Percentiles rank a stretch among this genome's conserved stretches.
These are phyloP conservation scores for Paragorgia papillata DNA, from an alignment of 92 coral and sea anemone species.

Conservation along the genomic window DNA sequence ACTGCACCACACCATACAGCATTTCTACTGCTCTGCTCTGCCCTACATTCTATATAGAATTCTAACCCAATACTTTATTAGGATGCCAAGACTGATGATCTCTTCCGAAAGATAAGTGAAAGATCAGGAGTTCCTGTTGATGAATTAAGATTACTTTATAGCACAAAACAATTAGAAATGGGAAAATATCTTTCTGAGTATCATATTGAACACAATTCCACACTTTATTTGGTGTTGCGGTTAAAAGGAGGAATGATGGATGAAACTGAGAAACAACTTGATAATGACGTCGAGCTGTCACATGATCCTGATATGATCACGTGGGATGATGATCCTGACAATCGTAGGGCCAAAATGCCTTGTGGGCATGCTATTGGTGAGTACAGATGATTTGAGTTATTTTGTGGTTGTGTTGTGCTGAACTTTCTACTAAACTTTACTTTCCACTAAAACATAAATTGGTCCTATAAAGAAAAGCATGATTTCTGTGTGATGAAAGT, in stretches of 20 bases:
- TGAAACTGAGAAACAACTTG: slow-evolving; percentile 60
- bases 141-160: slow-evolving; percentile 52
- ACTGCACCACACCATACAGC: too few relatives aligned
- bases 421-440: too few relatives aligned
- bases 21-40: too few relatives aligned
- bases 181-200: slow-evolving; percentile 66
- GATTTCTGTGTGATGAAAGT: too few relatives aligned
- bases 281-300: slow-evolving; percentile 72
- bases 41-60: too few relatives aligned
- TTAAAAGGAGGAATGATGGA: slow-evolving; percentile 67
- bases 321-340: slow-evolving; percentile 90
- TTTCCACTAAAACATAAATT: too few relatives aligned
- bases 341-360: slow-evolving; percentile 89
- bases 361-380: slow-evolving; percentile 91
- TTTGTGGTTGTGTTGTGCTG: too few relatives aligned
- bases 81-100: slow-evolving; percentile 78
- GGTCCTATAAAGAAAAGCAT: too few relatives aligned
- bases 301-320: slow-evolving; percentile 92
- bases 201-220: slow-evolving; percentile 57
- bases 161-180: slow-evolving; percentile 54
- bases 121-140: slow-evolving; percentile 59
- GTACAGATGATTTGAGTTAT: slow-evolving; percentile 4
- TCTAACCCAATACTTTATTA: slow-evolving; percentile 19
- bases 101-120: slow-evolving; percentile 49
- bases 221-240: slow-evolving; percentile 62